These are phyloP conservation scores for Morbakka virulenta DNA, from an alignment of 30 jellyfish, hydroid and myxozoan genomes.

Conservation along the genomic window DNA sequence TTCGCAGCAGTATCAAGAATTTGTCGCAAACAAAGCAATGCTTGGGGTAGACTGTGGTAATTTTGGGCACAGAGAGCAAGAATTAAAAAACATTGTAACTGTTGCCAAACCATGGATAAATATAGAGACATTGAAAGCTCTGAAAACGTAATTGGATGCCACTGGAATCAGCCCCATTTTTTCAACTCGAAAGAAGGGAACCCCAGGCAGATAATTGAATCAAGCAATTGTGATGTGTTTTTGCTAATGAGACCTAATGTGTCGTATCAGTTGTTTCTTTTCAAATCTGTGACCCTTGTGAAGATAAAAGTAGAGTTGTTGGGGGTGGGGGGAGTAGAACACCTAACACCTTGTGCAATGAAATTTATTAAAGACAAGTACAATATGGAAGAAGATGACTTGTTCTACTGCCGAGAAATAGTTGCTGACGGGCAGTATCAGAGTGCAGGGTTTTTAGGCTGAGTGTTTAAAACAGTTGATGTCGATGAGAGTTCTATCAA, in stretches of 20 bases:
- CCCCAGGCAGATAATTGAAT: slow-evolving; percentile 16
- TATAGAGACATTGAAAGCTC: background rate
- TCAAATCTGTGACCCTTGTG: background rate
- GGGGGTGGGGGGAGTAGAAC: background rate
- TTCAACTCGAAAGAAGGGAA: slow-evolving; percentile 18
- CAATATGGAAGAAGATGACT: slow-evolving; percentile 13
- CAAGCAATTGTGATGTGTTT: slow-evolving; percentile 4
- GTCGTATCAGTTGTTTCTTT: slow-evolving; percentile 23
- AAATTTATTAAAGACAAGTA: background rate
- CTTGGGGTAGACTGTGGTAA: slow-evolving; percentile 25
- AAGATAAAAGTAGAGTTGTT: slow-evolving; percentile 5
- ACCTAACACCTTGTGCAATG: background rate
- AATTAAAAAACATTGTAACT: slow-evolving; percentile 4
- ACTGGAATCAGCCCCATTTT: slow-evolving; percentile 24
- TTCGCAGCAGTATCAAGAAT: background rate
- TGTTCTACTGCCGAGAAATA: slow-evolving; percentile 14
- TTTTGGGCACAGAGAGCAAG: slow-evolving; percentile 23
- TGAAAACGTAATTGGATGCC: background rate
- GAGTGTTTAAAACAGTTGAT: slow-evolving; percentile 7
- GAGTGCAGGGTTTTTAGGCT: slow-evolving; percentile 34
- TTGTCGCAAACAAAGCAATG: slow-evolving; percentile 26
- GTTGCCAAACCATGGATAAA: slow-evolving; percentile 7
- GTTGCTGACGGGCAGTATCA: slow-evolving; percentile 28
- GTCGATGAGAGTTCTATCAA: slow-evolving; percentile 14
- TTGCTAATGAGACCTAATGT: slow-evolving; percentile 3